Evolutionary conservation across 2,888 invertebrate genomes (phyloP).

Genomic region (Sesia apiformis): DNA sequence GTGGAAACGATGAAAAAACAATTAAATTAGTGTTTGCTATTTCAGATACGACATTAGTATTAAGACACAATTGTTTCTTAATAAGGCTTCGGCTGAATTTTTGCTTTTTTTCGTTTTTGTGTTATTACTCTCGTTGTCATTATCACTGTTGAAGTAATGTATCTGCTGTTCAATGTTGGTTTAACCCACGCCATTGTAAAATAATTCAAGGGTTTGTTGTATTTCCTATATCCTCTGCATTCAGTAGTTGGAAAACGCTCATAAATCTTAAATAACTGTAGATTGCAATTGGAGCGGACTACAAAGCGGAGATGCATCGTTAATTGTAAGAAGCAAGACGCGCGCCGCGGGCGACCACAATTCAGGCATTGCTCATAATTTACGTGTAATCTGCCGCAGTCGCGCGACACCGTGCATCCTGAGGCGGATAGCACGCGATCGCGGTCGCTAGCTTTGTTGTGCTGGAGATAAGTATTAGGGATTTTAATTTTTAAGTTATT

Average conservation of each 20-base stretch:
- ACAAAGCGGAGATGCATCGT: constrained; percentile 8
- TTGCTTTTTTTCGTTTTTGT: too few species aligned
- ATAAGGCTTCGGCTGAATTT: too few species aligned
- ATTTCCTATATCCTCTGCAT: background rate
- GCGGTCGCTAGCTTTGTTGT: constrained; percentile 31
- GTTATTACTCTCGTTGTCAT: too few species aligned
- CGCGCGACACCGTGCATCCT: constrained; percentile 45
- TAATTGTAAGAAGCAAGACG: constrained; percentile 11
- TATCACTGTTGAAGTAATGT: too few species aligned
- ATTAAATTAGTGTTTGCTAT: too few species aligned
- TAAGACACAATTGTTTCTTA: too few species aligned
- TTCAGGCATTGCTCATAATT: constrained; percentile 54
- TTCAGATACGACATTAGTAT: too few species aligned
- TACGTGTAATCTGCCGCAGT: constrained; percentile 47
- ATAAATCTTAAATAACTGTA: background rate
- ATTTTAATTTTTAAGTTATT: too few species aligned
- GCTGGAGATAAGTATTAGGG: too few species aligned
- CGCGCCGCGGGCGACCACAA: constrained; percentile 39
- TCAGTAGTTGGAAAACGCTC: background rate
- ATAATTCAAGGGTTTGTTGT: too few species aligned
- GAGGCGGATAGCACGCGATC: constrained; percentile 42
- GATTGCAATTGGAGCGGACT: constrained; percentile 3
- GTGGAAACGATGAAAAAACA: background rate
- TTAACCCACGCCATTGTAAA: too few species aligned
- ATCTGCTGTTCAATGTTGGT: too few species aligned